Evolutionary conservation across 2,797 vertebrate genomes (phyloP).

Genomic region (Onychomys arenicola): DNA sequence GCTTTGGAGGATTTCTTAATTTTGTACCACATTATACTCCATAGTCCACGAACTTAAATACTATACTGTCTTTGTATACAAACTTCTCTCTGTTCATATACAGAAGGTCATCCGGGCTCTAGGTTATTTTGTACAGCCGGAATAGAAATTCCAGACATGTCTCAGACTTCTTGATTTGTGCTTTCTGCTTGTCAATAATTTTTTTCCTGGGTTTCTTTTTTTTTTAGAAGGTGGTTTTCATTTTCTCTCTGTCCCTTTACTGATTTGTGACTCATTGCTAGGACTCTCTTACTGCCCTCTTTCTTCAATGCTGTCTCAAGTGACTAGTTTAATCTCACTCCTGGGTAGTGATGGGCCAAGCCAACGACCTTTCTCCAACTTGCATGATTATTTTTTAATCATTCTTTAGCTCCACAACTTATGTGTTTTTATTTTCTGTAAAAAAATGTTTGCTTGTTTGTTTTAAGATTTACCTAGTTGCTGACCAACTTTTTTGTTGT

Average conservation of each 20-base stretch:
- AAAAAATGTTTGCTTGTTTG: background rate
- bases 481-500: background rate
- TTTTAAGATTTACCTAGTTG: background rate
- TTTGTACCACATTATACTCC: background rate
- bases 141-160: background rate
- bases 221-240: background rate
- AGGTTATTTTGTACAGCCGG: background rate
- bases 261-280: background rate
- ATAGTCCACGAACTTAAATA: background rate
- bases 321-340: background rate
- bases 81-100: background rate
- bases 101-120: background rate
- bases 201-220: background rate
- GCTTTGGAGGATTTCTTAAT: background rate
- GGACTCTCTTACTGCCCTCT: background rate
- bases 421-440: background rate
- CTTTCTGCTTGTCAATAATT: background rate
- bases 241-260: background rate
- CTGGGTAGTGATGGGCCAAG: background rate
- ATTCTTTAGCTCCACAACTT: background rate
- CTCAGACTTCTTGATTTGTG: background rate
- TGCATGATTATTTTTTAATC: background rate
- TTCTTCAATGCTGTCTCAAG: background rate
- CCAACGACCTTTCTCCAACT: background rate
- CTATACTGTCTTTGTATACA: background rate